phyloP scores from a whole-genome alignment of 1,140 invertebrate genomes.

The Coelopa frigida region DNA sequence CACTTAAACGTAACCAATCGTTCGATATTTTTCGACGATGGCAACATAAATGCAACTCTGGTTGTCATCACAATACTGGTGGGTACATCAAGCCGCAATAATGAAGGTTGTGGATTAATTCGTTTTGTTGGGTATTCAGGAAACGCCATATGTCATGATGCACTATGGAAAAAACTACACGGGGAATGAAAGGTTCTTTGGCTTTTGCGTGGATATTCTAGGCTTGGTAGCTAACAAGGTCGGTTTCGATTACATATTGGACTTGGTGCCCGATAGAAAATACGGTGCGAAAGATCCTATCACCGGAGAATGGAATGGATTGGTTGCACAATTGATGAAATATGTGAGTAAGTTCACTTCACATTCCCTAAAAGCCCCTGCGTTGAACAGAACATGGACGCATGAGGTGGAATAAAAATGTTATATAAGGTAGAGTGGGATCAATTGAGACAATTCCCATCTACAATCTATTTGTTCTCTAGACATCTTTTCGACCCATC shows the following conservation, averaged over 20 bases:
- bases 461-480: too few relatives aligned
- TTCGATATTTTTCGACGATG: conserved; percentile 73
- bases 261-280: conserved; percentile 85
- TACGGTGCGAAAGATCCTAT: conserved; percentile 87
- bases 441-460: too few relatives aligned
- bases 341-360: conserved; percentile 32
- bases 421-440: too few relatives aligned
- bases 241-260: conserved; percentile 87
- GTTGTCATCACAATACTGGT: conserved; percentile 42
- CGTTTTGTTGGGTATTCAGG: conserved; percentile 53
- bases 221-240: conserved; percentile 77
- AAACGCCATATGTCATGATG: conserved; percentile 92
- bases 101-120: too few relatives aligned
- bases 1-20: conserved; percentile 78
- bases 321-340: conserved; percentile 49
- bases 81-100: too few relatives aligned
- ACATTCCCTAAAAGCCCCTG: too few relatives aligned
- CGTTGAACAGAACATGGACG: too few relatives aligned
- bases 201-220: conserved; percentile 95
- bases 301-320: conserved; percentile 93
- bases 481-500: too few relatives aligned
- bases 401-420: too few relatives aligned
- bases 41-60: conserved; percentile 78
- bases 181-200: conserved; percentile 86
- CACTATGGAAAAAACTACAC: conserved; percentile 74